These are phyloP conservation scores for Meloidogyne chitwoodi DNA, from an alignment of 1,140 invertebrate genomes.

Conservation along the genomic window DNA sequence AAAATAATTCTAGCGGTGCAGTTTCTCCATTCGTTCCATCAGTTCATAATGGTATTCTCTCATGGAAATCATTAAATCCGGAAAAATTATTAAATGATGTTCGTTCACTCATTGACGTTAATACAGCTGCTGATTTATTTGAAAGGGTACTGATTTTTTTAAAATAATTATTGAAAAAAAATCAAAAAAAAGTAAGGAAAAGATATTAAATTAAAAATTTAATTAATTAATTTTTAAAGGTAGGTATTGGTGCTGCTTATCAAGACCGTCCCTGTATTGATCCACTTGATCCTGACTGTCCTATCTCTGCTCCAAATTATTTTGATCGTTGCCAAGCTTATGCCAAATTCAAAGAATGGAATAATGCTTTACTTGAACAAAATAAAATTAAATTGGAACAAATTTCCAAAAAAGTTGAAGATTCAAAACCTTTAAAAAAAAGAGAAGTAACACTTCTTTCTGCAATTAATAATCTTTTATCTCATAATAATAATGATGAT, in stretches of 20 bases:
- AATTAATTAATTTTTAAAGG: conserved; percentile 61
- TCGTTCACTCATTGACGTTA: conserved; percentile 44
- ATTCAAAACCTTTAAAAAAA: conserved; percentile 4
- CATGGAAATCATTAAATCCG: conserved; percentile 56
- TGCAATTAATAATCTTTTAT: neutral
- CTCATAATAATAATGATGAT: too few species aligned
- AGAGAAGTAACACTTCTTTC: neutral
- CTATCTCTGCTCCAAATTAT: conserved; percentile 79
- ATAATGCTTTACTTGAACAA: conserved; percentile 20
- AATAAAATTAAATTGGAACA: conserved; percentile 20
- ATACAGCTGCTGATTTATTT: conserved; percentile 40
- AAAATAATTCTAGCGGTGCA: neutral
- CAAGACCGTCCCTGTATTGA: conserved; percentile 90
- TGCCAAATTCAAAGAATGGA: conserved; percentile 45
- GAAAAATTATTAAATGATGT: conserved; percentile 43
- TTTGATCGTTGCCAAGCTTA: conserved; percentile 45
- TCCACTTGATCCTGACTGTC: conserved; percentile 82
- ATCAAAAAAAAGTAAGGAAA: too few species aligned
- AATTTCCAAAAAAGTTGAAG: neutral
- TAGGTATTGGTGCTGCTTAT: conserved; percentile 86
- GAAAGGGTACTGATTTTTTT: too few species aligned
- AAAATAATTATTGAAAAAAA: too few species aligned
- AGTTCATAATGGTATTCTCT: conserved; percentile 43
- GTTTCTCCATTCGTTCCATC: conserved; percentile 20
- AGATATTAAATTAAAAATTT: too few species aligned